Percentiles rank a stretch among this genome's conserved stretches.
These are phyloP conservation scores for Desoria tigrina DNA, from an alignment of 2,888 invertebrate species.

Conservation along the genomic window DNA sequence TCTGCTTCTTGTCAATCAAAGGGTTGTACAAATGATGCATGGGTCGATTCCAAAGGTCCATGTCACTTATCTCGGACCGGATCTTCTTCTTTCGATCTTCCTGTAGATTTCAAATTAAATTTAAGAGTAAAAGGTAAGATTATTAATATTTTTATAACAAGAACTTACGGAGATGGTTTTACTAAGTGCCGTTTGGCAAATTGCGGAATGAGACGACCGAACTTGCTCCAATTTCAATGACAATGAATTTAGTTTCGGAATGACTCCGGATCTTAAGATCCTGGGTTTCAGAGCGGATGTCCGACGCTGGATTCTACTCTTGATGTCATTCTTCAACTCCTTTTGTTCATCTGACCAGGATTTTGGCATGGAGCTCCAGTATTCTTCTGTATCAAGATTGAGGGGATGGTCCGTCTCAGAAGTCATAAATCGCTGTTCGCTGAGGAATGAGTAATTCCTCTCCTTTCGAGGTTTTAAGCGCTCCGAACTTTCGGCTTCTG, in stretches of 20 bases:
- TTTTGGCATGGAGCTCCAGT: not conserved
- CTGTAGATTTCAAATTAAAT: not conserved
- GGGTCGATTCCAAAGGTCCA: conserved; percentile 10
- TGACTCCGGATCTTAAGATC: too few relatives aligned
- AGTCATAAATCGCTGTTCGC: not conserved
- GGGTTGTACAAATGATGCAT: not conserved
- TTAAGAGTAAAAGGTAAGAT: too few relatives aligned
- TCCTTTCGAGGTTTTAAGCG: not conserved
- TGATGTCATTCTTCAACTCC: not conserved
- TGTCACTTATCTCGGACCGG: not conserved
- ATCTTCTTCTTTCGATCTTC: not conserved
- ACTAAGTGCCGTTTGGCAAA: too few relatives aligned
- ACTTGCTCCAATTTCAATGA: too few relatives aligned
- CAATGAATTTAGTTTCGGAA: too few relatives aligned
- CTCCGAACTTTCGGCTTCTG: too few relatives aligned
- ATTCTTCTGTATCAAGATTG: not conserved
- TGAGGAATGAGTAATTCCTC: not conserved
- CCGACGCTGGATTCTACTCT: not conserved
- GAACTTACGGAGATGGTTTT: too few relatives aligned
- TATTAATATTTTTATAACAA: too few relatives aligned
- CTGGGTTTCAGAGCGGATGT: too few relatives aligned
- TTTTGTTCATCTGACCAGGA: not conserved
- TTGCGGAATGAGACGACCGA: too few relatives aligned
- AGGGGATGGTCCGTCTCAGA: not conserved
- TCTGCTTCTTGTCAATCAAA: not conserved